Percentiles rank a stretch among this genome's conserved stretches.
Conservation (phyloP, 2,888 invertebrate genomes). For the Ptycholaimellus sp. region DNA sequence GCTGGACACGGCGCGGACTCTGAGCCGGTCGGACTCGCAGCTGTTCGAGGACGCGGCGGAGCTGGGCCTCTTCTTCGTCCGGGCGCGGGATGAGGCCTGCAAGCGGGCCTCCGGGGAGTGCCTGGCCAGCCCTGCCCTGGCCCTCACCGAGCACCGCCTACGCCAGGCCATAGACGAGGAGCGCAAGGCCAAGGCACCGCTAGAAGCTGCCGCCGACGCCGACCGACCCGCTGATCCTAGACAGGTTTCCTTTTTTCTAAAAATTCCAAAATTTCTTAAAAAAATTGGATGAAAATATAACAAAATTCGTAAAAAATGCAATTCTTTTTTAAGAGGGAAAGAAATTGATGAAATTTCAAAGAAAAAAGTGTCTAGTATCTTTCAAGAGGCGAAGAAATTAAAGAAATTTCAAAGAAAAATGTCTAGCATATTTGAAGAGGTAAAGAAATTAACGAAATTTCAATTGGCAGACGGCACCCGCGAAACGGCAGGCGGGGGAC, state of each 20-base stretch:
- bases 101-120: slow-evolving; percentile 52
- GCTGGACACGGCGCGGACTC: slow-evolving; percentile 56
- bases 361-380: too few species aligned
- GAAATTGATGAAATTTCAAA: too few species aligned
- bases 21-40: slow-evolving; percentile 63
- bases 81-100: slow-evolving; percentile 43
- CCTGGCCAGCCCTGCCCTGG: slow-evolving; percentile 60
- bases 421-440: too few species aligned
- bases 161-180: slow-evolving; percentile 14
- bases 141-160: slow-evolving; percentile 51
- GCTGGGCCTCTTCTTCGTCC: slow-evolving; percentile 66
- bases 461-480: too few species aligned
- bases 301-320: too few species aligned
- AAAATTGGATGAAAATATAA: neutral
- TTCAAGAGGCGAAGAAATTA: too few species aligned
- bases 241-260: neutral
- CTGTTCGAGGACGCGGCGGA: slow-evolving; percentile 84
- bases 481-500: too few species aligned
- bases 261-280: slow-evolving; percentile 9
- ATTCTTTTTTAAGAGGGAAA: too few species aligned
- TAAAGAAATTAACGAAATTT: too few species aligned
- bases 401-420: too few species aligned
- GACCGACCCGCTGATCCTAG: too few species aligned
- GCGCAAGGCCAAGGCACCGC: slow-evolving; percentile 37
- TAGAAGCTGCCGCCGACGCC: slow-evolving; percentile 12